Percentiles rank a stretch among this genome's conserved stretches.
phyloP scores from a whole-genome alignment of 2,888 invertebrate species.

The Sussaba pulchella region DNA sequence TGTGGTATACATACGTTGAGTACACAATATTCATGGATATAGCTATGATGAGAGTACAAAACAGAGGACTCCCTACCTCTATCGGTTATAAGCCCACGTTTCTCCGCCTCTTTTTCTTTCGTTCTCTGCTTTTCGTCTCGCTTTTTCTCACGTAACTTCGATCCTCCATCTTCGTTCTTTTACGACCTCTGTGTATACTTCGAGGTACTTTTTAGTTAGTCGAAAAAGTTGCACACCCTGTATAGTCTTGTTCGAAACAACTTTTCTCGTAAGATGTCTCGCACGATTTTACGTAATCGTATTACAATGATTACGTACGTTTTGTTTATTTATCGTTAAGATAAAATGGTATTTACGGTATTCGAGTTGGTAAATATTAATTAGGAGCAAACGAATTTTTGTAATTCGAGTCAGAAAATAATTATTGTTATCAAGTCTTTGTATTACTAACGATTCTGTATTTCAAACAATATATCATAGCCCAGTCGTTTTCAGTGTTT shows the following conservation, averaged over 20 bases:
- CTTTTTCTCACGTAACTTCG: not conserved
- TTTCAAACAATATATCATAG: no score
- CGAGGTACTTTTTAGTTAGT: constrained; percentile 2
- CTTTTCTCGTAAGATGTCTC: not conserved
- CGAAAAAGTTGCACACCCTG: not conserved
- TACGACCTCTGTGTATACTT: not conserved
- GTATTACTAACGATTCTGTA: no score
- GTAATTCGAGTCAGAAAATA: no score
- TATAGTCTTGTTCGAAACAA: not conserved
- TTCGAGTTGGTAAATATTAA: no score
- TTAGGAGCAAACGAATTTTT: no score
- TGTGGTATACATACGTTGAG: not conserved
- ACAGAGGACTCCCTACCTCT: constrained; percentile 7
- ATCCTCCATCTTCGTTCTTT: not conserved
- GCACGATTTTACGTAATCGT: not conserved
- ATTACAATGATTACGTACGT: not conserved
- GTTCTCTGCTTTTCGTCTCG: constrained; percentile 25
- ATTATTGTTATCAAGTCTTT: no score
- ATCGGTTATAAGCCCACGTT: constrained; percentile 40
- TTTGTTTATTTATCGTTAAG: not conserved
- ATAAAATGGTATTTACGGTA: no score
- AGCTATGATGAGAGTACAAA: constrained; percentile 22
- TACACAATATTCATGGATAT: constrained; percentile 5
- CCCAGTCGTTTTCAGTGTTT: no score
- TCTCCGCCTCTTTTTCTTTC: constrained; percentile 17